phyloP scores from a whole-genome alignment of 2,113 vertebrate species.

The Pseudopipra pipra region DNA sequence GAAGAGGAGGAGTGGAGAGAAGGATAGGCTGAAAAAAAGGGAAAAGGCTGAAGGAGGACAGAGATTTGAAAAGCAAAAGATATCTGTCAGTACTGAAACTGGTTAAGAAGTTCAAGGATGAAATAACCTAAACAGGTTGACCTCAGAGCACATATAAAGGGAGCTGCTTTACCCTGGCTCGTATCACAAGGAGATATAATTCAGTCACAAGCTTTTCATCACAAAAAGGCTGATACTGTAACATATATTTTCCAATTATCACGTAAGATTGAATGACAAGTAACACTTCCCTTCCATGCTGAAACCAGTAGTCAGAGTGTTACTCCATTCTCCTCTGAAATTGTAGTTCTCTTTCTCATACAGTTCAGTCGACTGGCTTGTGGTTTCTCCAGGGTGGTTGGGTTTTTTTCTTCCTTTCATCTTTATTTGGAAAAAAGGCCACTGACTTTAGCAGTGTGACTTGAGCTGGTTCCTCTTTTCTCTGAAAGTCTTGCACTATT shows the following conservation, averaged over 20 bases:
- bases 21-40: background rate
- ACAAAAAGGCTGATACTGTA: background rate
- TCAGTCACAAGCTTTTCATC: background rate
- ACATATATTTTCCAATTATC: background rate
- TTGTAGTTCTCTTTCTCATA: background rate
- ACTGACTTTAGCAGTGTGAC: background rate
- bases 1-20: background rate
- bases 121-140: background rate
- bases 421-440: background rate
- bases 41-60: background rate
- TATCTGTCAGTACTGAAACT: background rate
- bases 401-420: background rate
- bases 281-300: background rate
- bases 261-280: background rate
- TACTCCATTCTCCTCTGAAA: background rate
- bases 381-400: background rate
- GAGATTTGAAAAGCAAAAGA: background rate
- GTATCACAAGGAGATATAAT: background rate
- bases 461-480: constrained; percentile 1
- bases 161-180: background rate
- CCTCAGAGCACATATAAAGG: background rate
- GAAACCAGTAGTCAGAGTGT: background rate
- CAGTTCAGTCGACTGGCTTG: background rate
- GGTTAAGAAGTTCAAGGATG: background rate
- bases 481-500: background rate